phyloP scores from a whole-genome alignment of 2,113 vertebrate genomes.

The Ciconia boyciana region DNA sequence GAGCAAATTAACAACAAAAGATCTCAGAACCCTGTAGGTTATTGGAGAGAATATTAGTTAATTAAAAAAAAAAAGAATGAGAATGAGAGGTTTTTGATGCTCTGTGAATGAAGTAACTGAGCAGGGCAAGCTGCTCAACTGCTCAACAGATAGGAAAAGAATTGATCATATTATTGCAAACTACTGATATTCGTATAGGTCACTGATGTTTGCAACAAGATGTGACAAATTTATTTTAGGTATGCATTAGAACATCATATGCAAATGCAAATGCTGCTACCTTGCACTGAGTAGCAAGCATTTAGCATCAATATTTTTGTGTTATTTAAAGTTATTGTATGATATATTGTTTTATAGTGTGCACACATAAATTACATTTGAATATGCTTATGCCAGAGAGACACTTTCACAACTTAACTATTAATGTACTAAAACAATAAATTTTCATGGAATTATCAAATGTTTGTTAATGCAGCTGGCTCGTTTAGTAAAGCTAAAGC shows the following conservation, averaged over 20 bases:
- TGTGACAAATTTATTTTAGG: neutral
- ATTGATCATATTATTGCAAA: neutral
- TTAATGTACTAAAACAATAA: neutral
- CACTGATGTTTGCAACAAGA: neutral
- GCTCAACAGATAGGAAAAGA: neutral
- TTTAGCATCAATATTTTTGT: neutral
- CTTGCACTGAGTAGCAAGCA: neutral
- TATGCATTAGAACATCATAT: neutral
- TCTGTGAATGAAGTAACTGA: neutral
- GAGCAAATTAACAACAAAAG: neutral
- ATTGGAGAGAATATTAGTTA: neutral
- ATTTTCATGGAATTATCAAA: neutral
- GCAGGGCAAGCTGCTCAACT: neutral
- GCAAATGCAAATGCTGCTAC: neutral
- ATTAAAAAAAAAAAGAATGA: neutral
- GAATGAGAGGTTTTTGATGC: neutral
- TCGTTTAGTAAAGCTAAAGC: neutral
- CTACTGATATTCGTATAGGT: neutral
- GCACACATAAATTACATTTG: no score
- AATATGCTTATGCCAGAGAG: neutral
- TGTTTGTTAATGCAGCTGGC: neutral
- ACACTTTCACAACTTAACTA: neutral
- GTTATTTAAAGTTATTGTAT: neutral
- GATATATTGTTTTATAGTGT: neutral
- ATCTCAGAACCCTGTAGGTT: neutral